Evolutionary conservation across 1,140 invertebrate species (phyloP).

Genomic region (Cyclargus thomasi): DNA sequence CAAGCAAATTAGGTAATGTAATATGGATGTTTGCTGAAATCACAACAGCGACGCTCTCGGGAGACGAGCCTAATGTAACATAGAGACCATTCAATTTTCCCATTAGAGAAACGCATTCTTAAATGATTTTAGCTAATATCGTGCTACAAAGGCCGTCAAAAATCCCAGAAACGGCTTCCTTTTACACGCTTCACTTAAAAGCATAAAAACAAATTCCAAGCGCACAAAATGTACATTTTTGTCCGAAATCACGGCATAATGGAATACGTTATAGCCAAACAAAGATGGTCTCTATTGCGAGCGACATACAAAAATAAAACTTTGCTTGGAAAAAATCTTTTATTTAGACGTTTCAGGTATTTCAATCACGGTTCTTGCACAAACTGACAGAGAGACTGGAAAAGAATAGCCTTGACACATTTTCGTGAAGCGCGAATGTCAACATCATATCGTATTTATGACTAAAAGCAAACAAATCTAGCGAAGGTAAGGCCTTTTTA

Average conservation of each 20-base stretch:
- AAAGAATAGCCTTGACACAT: slow-evolving; percentile 15
- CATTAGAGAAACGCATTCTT: not conserved
- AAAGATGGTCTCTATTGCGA: not conserved
- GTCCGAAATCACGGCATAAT: not conserved
- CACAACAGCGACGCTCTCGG: not conserved
- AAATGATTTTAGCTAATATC: not conserved
- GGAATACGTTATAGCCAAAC: not conserved
- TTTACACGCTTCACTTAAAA: not conserved
- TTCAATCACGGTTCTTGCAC: slow-evolving; percentile 9
- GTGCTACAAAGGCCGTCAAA: too few relatives aligned
- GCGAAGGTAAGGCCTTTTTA: not conserved
- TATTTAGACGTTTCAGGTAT: slow-evolving; percentile 5
- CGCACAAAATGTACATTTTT: not conserved
- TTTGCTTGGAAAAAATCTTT: not conserved
- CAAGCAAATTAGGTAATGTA: not conserved
- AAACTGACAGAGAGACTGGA: not conserved
- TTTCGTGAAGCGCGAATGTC: slow-evolving; percentile 1
- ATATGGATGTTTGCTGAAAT: not conserved
- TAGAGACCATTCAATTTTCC: not conserved
- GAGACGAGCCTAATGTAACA: not conserved
- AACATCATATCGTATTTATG: slow-evolving; percentile 11
- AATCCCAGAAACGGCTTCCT: not conserved
- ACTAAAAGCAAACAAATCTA: slow-evolving; percentile 2
- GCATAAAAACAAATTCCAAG: not conserved
- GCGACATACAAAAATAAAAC: not conserved